Conservation (phyloP, 2,888 invertebrate genomes). For the Morpho deidamia region DNA sequence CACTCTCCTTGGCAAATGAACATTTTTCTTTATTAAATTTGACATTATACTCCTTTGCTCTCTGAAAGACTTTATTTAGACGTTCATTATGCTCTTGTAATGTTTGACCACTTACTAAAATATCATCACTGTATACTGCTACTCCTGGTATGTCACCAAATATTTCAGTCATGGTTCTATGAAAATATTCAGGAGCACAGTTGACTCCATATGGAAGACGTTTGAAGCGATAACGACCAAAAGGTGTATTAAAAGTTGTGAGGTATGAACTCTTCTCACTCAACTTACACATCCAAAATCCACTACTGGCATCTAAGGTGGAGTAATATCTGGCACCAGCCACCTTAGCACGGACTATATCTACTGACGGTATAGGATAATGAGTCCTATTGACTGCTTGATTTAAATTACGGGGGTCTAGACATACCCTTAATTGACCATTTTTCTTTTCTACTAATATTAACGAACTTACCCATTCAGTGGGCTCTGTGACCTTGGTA, state of each 20-base stretch:
- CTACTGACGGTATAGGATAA: constrained; percentile 3
- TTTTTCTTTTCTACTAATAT: constrained; percentile 24
- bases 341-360: background rate
- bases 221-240: background rate
- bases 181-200: constrained; percentile 2
- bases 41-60: background rate
- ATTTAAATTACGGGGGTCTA: constrained; percentile 1
- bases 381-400: constrained; percentile 1
- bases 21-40: constrained; percentile 12
- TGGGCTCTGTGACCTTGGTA: constrained; percentile 22
- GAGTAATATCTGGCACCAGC: constrained; percentile 1
- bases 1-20: constrained; percentile 9
- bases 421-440: constrained; percentile 9
- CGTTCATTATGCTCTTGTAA: background rate
- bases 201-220: constrained; percentile 1
- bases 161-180: background rate
- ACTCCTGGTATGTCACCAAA: background rate
- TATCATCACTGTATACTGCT: background rate
- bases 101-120: background rate
- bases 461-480: constrained; percentile 24
- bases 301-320: background rate
- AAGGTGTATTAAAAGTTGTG: background rate
- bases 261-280: background rate
- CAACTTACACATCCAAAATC: background rate
- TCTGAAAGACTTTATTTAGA: background rate